These are phyloP conservation scores for Syrrhaptes paradoxus DNA, from an alignment of 2,113 vertebrate genomes.

Conservation along the genomic window DNA sequence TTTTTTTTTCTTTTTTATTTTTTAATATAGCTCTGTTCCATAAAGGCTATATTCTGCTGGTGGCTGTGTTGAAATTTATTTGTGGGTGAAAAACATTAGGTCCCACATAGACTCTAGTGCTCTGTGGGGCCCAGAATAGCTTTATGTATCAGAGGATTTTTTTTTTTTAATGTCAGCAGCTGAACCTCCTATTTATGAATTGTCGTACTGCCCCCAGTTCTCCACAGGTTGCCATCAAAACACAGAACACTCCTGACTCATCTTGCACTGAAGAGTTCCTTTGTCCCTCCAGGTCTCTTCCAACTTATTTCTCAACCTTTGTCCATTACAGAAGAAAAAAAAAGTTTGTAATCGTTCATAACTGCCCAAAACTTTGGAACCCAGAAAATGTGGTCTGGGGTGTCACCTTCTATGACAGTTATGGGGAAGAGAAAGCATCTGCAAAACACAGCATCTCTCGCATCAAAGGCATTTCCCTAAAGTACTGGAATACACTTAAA, in stretches of 20 bases:
- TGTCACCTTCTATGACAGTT: background rate
- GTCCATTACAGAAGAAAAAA: background rate
- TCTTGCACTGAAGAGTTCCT: background rate
- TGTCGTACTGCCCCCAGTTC: background rate
- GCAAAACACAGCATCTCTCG: background rate
- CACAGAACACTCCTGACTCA: background rate
- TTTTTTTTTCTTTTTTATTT: background rate
- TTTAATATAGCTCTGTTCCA: background rate
- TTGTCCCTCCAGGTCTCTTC: background rate
- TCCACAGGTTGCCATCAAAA: background rate
- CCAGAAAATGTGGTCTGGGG: background rate
- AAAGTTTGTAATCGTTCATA: background rate
- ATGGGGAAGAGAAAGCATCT: background rate
- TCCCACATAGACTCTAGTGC: background rate
- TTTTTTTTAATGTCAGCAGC: background rate
- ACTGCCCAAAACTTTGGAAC: background rate
- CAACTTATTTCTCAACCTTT: background rate
- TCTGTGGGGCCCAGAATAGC: background rate
- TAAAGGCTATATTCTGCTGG: background rate
- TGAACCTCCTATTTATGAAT: background rate
- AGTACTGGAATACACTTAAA: slow-evolving; percentile 12
- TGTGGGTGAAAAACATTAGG: background rate
- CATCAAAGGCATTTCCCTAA: slow-evolving; percentile 43
- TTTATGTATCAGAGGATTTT: background rate
- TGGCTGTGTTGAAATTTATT: background rate